Base-by-base conservation (phyloP, 2,113 vertebrate species). In the Delphinapterus leucas region DNA sequence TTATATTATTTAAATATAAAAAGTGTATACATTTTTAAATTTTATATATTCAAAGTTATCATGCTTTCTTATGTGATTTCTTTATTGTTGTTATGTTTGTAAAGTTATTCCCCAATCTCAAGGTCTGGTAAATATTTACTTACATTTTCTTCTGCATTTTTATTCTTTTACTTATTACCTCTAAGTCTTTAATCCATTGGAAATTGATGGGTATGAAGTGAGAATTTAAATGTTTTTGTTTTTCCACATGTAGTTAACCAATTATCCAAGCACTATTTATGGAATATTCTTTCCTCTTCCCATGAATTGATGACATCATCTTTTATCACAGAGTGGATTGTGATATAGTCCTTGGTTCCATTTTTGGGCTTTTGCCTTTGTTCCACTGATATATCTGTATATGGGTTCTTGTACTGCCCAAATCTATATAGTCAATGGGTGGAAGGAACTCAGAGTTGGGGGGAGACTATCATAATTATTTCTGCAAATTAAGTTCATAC, bases 151-250 rank as follows among this genome's bases (percentile, higher is more conserved):
- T 95, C 38, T 36, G 89, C 1, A 31, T 63, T 86, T 89, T 76
- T 36, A 36, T 77, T 90, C 49, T 93, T 93, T 76, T 26, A 31
- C 53, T 89, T 88, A 14, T 77, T 90, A 86, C 6, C 11, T 84
- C 61, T 84, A 44, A 67, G 23, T 67, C 68, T 85, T 73, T 83
- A 74, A 76, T 47, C 38, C 71, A 63, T n/a, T 49, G 84, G 68
- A 94, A 97, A 93, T 18, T 76, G 71, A 65, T 83, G 33, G 33
- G 71, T 83, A n/a, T 82, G 61, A 95, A 33, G n/a, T n/a, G 11
- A 80, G 41, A 61, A 71, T 71, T 76, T 36, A 90, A 90, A 76
- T 44, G 88, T 47, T 36, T 74, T 36, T 74, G 13, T 47, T 67
- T 93, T 26, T n/a, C 49, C 28, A 44, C 33, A 10, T 18, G 5